A percentile compares a stretch with the other conserved stretches of the same genome.
Conservation (phyloP, 2,113 vertebrate genomes). For the Glaucomys volans region DNA sequence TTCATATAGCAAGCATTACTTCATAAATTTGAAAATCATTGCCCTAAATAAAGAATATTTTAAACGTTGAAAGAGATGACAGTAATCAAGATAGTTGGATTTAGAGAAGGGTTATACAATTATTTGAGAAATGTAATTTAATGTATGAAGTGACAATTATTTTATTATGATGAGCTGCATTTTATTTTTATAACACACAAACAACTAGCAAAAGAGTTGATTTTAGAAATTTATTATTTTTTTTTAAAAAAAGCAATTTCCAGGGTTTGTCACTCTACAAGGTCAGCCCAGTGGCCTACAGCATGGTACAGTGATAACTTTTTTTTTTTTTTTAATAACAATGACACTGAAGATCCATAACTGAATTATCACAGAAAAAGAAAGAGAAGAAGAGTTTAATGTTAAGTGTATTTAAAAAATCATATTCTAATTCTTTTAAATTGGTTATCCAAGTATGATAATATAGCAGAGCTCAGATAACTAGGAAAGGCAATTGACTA, state of each 20-base stretch:
- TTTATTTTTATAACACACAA: slow-evolving; percentile 55
- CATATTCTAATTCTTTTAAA: slow-evolving; percentile 80
- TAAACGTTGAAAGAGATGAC: slow-evolving; percentile 1
- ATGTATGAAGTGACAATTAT: not conserved
- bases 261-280: slow-evolving; percentile 73
- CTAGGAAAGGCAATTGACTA: slow-evolving; percentile 66
- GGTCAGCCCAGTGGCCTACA: slow-evolving; percentile 61
- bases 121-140: slow-evolving; percentile 19
- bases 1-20: slow-evolving; percentile 1
- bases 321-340: slow-evolving; percentile 63
- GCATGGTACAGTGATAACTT: slow-evolving; percentile 61
- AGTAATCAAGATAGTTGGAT: not conserved
- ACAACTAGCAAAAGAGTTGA: slow-evolving; percentile 41
- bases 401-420: slow-evolving; percentile 76
- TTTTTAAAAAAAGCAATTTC: slow-evolving; percentile 75
- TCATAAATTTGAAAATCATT: slow-evolving; percentile 12
- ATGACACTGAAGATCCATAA: slow-evolving; percentile 61
- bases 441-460: slow-evolving; percentile 75
- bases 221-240: slow-evolving; percentile 79
- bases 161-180: not conserved
- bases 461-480: slow-evolving; percentile 78
- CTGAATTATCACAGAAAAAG: slow-evolving; percentile 73
- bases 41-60: not conserved
- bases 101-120: not conserved
- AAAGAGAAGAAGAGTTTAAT: slow-evolving; percentile 75